Evolutionary conservation across 2,113 vertebrate genomes (phyloP).

Genomic region (Otocyon megalotis): DNA sequence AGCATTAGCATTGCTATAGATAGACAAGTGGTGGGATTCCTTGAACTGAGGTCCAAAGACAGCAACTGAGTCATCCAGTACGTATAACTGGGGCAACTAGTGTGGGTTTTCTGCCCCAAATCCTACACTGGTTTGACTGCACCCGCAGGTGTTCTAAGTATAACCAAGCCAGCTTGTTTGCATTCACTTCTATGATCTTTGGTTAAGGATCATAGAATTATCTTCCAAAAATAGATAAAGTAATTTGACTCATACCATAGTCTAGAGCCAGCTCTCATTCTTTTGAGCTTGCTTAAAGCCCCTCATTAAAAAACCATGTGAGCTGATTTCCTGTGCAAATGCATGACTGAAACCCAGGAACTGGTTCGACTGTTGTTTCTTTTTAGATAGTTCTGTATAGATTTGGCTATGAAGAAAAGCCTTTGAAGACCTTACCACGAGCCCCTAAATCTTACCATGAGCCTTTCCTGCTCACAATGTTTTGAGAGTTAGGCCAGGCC

Average conservation of each 20-base stretch:
- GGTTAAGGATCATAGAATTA: background rate
- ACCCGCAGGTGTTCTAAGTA: background rate
- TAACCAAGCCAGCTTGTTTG: background rate
- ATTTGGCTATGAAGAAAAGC: slow-evolving; percentile 66
- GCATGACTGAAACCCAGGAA: background rate
- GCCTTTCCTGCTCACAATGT: background rate
- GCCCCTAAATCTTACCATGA: slow-evolving; percentile 39
- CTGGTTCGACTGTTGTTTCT: background rate
- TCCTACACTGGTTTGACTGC: background rate
- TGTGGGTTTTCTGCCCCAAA: background rate
- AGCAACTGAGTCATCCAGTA: background rate
- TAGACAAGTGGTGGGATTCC: no score
- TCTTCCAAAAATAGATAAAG: background rate
- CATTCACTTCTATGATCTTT: background rate
- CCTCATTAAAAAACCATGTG: background rate
- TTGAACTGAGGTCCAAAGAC: background rate
- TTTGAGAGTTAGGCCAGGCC: slow-evolving; percentile 42
- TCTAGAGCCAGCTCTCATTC: background rate
- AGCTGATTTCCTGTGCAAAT: background rate
- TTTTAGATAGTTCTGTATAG: slow-evolving; percentile 65
- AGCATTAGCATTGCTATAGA: background rate
- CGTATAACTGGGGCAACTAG: background rate
- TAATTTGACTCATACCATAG: background rate
- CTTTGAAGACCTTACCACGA: slow-evolving; percentile 35
- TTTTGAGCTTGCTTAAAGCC: background rate